These are phyloP conservation scores for Brachynemurus nebulosus DNA, from an alignment of 2,888 invertebrate genomes.

Conservation along the genomic window DNA sequence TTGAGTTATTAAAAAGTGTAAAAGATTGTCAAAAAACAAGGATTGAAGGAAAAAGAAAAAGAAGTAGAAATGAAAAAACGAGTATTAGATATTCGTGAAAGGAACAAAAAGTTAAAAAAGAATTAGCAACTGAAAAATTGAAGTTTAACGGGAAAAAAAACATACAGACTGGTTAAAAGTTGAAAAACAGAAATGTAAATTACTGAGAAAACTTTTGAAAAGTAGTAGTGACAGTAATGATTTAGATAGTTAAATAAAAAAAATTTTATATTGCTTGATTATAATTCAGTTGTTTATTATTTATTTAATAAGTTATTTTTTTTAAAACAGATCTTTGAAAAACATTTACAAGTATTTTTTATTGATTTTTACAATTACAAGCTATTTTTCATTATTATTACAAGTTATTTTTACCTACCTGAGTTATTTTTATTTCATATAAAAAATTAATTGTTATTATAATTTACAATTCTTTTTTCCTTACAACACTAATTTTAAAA, in stretches of 20 bases:
- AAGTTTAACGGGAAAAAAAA: conserved; percentile 5
- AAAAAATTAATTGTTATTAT: background rate
- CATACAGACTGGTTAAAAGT: conserved; percentile 7
- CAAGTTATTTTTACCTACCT: background rate
- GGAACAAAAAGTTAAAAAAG: background rate
- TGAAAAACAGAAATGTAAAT: conserved; percentile 5
- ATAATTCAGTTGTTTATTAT: background rate
- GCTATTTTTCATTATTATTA: background rate
- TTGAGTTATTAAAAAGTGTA: background rate
- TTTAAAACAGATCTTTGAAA: background rate
- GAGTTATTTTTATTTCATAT: background rate
- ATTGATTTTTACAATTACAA: background rate
- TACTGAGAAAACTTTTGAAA: conserved; percentile 4
- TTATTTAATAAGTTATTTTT: background rate
- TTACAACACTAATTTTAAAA: background rate
- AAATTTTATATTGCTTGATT: background rate
- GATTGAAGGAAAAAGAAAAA: conserved; percentile 4
- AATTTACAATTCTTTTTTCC: background rate
- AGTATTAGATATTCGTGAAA: conserved; percentile 3
- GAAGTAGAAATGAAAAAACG: conserved; percentile 1
- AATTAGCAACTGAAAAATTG: conserved; percentile 2
- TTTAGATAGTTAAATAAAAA: conserved; percentile 1
- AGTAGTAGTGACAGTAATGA: conserved; percentile 5
- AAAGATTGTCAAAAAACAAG: conserved; percentile 2
- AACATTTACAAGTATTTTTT: background rate